Evolutionary conservation across 2,113 vertebrate species (phyloP), one percentile per base, ranked within the genome.

Genomic region (Lepus timidus): DNA sequence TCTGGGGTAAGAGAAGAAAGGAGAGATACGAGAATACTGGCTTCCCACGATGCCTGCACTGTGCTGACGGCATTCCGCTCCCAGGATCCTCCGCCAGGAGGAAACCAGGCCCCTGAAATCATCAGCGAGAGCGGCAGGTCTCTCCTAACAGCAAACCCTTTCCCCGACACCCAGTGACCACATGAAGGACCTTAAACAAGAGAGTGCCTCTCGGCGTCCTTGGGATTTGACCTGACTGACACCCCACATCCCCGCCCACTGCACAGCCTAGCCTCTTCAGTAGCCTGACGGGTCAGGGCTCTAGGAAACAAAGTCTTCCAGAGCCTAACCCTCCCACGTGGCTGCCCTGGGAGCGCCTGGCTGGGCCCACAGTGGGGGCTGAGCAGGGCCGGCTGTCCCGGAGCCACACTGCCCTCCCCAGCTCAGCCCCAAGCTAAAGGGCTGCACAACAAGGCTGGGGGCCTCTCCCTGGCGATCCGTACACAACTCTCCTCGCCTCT

Each of bases 191-290:
- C 25, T 52, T 14, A 25, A 22, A 68, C 49, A 44, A 31, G 51
- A 49, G 31, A 27, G 29, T 64, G 23, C 16, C 11, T 29, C 68
- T 49, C 27, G 39, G 11, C 16, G 88, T 22, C 27, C 14, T 39
- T 70, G 51, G 16, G 71, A 62, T 61, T 44, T 88, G 71, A 78
- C 58, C 67, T 74, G 86, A 70, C 31, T 23, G 23, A n/a, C 0
- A 52, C 14, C 19, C 6, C 31, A 73, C 25, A 36, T 55, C 70
- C 27, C 65, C 36, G 55, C 33, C 3, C 33, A 39, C 14, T 33
- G 1, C 6, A 2, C 2, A 5, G 11, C 36, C 0, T 20, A 14
- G 52, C 80, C 67, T 33, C 2, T 27, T 25, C 44, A 39, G 25
- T 12, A 19, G 39, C 93, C 71, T 84, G 83, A 44, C 44, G 27